Conservation (phyloP, 1,140 invertebrate species). For the Drosophila tropicalis region DNA sequence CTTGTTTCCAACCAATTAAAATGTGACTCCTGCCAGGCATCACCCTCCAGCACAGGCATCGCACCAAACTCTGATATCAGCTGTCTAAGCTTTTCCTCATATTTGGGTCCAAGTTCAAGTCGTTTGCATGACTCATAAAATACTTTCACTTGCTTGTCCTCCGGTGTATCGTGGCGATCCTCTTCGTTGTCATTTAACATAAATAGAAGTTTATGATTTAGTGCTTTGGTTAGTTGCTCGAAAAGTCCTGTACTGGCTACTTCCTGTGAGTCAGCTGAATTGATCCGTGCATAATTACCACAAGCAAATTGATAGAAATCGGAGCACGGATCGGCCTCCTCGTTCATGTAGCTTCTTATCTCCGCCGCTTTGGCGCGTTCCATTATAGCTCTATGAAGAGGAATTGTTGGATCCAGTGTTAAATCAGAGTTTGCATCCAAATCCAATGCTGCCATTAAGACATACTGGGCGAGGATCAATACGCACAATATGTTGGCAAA, state of each 20-base stretch:
- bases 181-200: conserved; percentile 31
- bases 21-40: conserved; percentile 39
- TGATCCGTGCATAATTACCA: conserved; percentile 86
- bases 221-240: conserved; percentile 48
- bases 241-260: conserved; percentile 57
- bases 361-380: conserved; percentile 55
- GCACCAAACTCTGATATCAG: conserved; percentile 56
- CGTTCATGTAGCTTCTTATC: conserved; percentile 83
- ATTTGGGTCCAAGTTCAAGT: conserved; percentile 27
- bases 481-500: neutral
- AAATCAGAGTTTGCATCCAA: neutral
- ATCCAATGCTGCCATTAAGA: neutral
- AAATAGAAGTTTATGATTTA: conserved; percentile 51
- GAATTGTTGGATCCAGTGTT: neutral
- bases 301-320: conserved; percentile 87
- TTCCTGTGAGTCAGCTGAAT: conserved; percentile 50
- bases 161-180: conserved; percentile 31
- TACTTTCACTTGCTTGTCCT: conserved; percentile 56
- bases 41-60: conserved; percentile 51
- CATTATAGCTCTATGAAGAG: conserved; percentile 23
- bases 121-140: conserved; percentile 53
- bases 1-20: conserved; percentile 54
- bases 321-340: conserved; percentile 85
- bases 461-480: neutral
- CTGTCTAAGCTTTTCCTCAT: conserved; percentile 32